Evolutionary conservation across 2,113 vertebrate genomes (phyloP).

Genomic region (Gorsachius goisagi): DNA sequence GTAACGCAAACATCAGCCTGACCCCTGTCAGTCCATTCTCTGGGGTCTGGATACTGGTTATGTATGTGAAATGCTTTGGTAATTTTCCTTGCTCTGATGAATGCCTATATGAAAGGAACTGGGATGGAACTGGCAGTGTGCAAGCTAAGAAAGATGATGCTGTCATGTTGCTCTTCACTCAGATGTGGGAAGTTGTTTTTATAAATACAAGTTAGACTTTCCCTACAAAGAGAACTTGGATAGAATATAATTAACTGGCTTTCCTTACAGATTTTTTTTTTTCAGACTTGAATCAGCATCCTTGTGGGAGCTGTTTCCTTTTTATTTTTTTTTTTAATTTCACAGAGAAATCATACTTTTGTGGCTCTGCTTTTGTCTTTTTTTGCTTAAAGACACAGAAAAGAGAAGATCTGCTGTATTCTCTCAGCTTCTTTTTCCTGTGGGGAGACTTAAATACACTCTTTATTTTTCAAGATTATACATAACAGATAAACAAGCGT

Average conservation of each 20-base stretch:
- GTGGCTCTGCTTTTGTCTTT: background rate
- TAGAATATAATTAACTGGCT: background rate
- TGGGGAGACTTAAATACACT: background rate
- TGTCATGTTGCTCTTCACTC: conserved; percentile 21
- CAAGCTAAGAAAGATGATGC: conserved; percentile 32
- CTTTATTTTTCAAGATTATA: background rate
- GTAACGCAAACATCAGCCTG: background rate
- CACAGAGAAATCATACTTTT: background rate
- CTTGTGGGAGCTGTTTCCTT: background rate
- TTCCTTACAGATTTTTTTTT: background rate
- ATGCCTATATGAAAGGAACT: background rate
- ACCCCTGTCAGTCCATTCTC: background rate
- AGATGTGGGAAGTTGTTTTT: conserved; percentile 34
- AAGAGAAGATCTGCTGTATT: background rate
- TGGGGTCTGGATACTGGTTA: background rate
- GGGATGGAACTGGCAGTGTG: conserved; percentile 17
- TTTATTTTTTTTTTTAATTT: background rate
- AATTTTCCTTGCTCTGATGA: conserved; percentile 31
- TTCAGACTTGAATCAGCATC: background rate
- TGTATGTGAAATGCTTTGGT: conserved; percentile 9
- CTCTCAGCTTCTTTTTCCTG: background rate
- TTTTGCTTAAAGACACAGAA: background rate
- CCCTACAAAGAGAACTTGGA: background rate
- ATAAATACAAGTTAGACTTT: conserved; percentile 6
- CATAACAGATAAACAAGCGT: background rate